phyloP scores from a whole-genome alignment of 2,888 invertebrate species.

The Pycnomerus fuliginosus region DNA sequence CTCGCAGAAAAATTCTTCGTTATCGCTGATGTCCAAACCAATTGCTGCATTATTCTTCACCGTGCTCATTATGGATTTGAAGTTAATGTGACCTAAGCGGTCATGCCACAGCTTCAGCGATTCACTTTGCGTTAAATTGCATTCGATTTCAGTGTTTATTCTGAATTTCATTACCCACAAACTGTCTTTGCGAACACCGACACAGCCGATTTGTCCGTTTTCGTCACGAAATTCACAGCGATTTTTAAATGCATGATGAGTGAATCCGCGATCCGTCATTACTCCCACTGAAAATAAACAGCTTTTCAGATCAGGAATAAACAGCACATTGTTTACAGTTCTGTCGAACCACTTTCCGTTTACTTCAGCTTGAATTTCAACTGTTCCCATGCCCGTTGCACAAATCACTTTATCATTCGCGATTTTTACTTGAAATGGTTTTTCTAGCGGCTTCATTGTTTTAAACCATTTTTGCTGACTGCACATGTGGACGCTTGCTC shows the following conservation, averaged over 20 bases:
- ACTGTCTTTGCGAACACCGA: conserved; percentile 10
- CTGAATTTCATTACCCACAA: conserved; percentile 18
- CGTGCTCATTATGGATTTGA: conserved; percentile 1
- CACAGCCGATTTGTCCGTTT: too few species aligned
- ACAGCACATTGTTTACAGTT: conserved; percentile 13
- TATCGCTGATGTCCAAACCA: conserved; percentile 20
- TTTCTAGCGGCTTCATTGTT: too few species aligned
- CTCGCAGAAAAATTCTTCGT: conserved; percentile 27
- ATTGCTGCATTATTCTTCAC: conserved; percentile 9
- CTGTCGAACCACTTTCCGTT: conserved; percentile 8
- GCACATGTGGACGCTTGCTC: conserved; percentile 30
- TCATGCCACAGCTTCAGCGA: conserved; percentile 21
- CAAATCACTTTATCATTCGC: too few species aligned
- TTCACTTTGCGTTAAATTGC: conserved; percentile 1
- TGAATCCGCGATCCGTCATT: conserved; percentile 17
- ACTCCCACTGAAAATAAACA: conserved; percentile 17
- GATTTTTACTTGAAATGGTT: too few species aligned
- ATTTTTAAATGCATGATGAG: conserved; percentile 6
- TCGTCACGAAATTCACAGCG: too few species aligned
- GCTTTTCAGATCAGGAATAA: conserved; percentile 13
- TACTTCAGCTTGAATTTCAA: conserved; percentile 10
- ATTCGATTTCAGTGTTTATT: conserved; percentile 1
- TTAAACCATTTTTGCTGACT: conserved; percentile 25
- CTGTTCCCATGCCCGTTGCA: conserved; percentile 8
- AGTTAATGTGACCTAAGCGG: conserved; percentile 17